These are phyloP conservation scores for Cataglyphis livida DNA, from an alignment of 2,888 invertebrate species.

Conservation along the genomic window DNA sequence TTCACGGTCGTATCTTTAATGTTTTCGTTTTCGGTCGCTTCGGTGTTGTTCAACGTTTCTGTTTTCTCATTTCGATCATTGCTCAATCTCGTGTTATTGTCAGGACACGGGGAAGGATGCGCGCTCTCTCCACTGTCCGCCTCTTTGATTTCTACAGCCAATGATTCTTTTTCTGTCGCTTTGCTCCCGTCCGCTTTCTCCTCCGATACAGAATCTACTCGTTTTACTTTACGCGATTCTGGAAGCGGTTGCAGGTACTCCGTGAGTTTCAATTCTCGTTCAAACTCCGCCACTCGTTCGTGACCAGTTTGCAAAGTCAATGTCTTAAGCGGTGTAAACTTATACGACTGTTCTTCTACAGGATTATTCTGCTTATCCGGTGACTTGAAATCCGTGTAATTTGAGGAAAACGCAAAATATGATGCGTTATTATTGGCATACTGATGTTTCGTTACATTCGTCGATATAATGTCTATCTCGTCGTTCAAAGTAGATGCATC, in stretches of 20 bases:
- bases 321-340: constrained; percentile 71
- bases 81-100: constrained; percentile 77
- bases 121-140: constrained; percentile 84
- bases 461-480: constrained; percentile 85
- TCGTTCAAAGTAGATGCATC: constrained; percentile 92
- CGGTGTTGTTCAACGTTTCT: constrained; percentile 22
- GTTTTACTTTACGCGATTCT: constrained; percentile 76
- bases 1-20: constrained; percentile 24
- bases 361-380: constrained; percentile 60
- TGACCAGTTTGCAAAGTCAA: constrained; percentile 74
- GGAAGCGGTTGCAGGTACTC: constrained; percentile 78
- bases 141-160: constrained; percentile 84
- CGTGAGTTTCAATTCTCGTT: constrained; percentile 81
- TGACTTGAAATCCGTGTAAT: constrained; percentile 61
- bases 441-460: constrained; percentile 55
- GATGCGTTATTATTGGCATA: constrained; percentile 33
- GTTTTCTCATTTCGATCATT: constrained; percentile 53
- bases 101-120: constrained; percentile 83
- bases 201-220: constrained; percentile 73
- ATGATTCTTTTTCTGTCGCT: constrained; percentile 80
- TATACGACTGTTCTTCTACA: constrained; percentile 69
- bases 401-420: constrained; percentile 57
- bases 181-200: constrained; percentile 71
- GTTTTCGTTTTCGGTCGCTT: constrained; percentile 2
- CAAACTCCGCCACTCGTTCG: constrained; percentile 80